These are phyloP conservation scores for Bombus pyrosoma DNA, from an alignment of 1,140 invertebrate genomes.

Conservation along the genomic window DNA sequence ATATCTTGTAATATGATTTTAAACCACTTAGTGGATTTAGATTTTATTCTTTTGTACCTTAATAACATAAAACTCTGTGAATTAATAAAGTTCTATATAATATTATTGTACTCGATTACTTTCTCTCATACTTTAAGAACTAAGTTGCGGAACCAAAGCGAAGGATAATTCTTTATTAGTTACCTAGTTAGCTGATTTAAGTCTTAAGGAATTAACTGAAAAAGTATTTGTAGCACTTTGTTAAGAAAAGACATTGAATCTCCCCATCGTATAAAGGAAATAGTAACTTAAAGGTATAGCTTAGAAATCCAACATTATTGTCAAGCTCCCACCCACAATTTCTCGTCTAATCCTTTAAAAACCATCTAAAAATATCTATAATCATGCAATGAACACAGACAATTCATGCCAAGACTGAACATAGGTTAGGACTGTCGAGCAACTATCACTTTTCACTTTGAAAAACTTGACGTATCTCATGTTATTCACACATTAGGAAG, in stretches of 20 bases:
- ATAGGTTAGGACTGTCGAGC: conserved; percentile 13
- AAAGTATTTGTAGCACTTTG: background rate
- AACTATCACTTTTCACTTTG: conserved; percentile 3
- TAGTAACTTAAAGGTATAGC: background rate
- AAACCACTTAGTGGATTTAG: background rate
- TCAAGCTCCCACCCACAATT: background rate
- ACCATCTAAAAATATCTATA: background rate
- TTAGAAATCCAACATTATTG: background rate
- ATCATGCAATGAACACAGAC: conserved; percentile 36
- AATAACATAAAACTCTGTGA: background rate
- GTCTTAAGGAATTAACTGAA: background rate
- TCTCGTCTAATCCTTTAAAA: no score
- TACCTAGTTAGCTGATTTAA: background rate
- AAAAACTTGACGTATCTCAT: background rate
- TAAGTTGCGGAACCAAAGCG: background rate
- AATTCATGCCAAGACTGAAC: conserved; percentile 26
- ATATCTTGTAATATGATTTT: background rate
- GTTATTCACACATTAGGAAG: background rate
- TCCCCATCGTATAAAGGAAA: background rate
- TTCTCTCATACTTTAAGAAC: background rate
- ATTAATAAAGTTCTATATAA: background rate
- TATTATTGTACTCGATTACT: background rate
- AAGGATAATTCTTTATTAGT: background rate
- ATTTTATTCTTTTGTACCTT: background rate
- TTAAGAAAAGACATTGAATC: background rate